Evolutionary conservation across 2,797 vertebrate species (phyloP).

Genomic region (Fringilla coelebs): DNA sequence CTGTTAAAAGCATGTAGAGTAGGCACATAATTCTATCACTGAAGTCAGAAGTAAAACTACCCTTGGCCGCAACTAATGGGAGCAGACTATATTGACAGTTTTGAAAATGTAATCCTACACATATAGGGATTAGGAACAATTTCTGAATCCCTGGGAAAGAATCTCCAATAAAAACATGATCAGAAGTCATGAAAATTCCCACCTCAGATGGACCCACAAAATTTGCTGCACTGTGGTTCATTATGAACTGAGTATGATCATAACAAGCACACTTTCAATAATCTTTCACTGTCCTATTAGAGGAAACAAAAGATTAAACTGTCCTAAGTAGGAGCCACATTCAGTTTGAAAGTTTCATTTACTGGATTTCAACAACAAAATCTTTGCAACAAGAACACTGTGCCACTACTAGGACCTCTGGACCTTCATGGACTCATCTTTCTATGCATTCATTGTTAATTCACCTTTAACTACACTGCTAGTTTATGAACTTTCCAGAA

Average conservation of each 20-base stretch:
- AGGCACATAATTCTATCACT: neutral
- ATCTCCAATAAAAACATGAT: neutral
- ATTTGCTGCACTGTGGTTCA: neutral
- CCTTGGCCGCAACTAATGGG: neutral
- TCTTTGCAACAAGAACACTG: neutral
- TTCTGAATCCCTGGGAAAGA: neutral
- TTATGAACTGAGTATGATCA: neutral
- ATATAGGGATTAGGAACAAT: neutral
- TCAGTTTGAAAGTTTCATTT: neutral
- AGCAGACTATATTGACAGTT: neutral
- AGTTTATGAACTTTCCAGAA: neutral
- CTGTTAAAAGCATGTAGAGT: neutral
- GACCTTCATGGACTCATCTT: neutral
- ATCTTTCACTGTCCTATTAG: neutral
- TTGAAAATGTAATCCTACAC: neutral
- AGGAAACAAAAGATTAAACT: neutral
- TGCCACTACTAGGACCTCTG: neutral
- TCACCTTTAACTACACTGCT: neutral
- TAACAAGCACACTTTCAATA: neutral
- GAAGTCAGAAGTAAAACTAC: neutral
- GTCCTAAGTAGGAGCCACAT: neutral
- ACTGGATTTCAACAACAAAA: neutral
- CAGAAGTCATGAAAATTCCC: neutral
- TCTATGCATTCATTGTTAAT: neutral
- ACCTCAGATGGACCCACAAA: neutral